phyloP scores from a whole-genome alignment of 2,113 vertebrate species.

The Oophaga pumilio region DNA sequence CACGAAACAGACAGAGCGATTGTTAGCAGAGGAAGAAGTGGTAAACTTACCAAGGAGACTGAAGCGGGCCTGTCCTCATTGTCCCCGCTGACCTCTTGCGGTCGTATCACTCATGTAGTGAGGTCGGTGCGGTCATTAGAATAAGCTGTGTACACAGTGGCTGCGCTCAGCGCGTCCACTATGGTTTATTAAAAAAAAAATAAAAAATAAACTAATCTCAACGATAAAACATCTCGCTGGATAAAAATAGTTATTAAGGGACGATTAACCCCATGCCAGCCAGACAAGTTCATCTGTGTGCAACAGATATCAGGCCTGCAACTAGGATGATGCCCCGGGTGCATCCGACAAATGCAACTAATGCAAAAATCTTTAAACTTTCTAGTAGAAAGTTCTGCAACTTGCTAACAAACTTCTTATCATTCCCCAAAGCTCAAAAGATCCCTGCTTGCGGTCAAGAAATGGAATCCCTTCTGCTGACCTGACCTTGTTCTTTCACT shows the following conservation, averaged over 20 bases:
- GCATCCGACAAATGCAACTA: too few species aligned
- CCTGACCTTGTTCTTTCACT: too few species aligned
- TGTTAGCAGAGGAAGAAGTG: conserved; percentile 13
- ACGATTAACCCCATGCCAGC: not conserved
- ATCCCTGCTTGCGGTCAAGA: too few species aligned
- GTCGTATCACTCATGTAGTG: conserved; percentile 43
- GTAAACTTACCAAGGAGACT: not conserved
- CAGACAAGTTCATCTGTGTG: not conserved
- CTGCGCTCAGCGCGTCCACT: not conserved
- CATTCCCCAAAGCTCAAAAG: too few species aligned
- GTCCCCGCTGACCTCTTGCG: conserved; percentile 52
- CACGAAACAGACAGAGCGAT: not conserved
- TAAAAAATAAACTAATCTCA: not conserved
- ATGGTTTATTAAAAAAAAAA: not conserved
- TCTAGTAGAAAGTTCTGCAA: too few species aligned
- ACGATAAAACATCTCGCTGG: not conserved
- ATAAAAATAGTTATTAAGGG: not conserved
- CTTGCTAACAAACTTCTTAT: too few species aligned
- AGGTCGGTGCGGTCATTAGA: conserved; percentile 42
- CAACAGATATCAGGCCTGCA: not conserved
- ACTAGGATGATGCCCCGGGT: not conserved
- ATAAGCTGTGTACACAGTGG: conserved; percentile 42
- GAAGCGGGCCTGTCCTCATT: conserved; percentile 7
- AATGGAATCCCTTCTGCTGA: too few species aligned
- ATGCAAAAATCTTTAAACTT: too few species aligned